A percentile compares a stretch with the other conserved stretches of the same genome.
Evolutionary conservation across 2,113 vertebrate genomes (phyloP).

Genomic region (Leptobrachium leishanense): DNA sequence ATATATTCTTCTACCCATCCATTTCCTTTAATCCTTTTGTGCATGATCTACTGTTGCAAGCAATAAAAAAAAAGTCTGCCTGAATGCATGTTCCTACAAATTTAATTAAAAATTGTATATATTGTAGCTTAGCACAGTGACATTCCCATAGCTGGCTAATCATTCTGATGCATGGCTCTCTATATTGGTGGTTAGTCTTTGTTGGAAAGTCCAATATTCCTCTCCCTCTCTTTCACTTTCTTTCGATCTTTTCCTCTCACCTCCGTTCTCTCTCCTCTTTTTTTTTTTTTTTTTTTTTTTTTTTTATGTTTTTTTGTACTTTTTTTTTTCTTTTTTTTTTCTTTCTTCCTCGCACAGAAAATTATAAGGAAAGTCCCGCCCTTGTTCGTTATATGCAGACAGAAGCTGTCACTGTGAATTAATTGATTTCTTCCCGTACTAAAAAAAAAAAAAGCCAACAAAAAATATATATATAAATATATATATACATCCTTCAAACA

Average conservation of each 20-base stretch:
- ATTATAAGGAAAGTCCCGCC: conserved; percentile 52
- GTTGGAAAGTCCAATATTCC: conserved; percentile 23
- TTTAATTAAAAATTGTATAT: conserved; percentile 26
- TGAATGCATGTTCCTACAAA: conserved; percentile 46
- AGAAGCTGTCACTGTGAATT: conserved; percentile 56
- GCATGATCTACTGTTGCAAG: conserved; percentile 49
- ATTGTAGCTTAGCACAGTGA: conserved; percentile 30
- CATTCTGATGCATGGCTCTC: conserved; percentile 40
- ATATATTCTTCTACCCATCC: neutral
- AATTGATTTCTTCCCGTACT: conserved; percentile 42
- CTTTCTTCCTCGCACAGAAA: conserved; percentile 49
- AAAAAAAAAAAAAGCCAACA: neutral
- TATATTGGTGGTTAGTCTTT: conserved; percentile 29
- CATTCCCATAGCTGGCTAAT: conserved; percentile 44
- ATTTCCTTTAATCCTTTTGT: conserved; percentile 16
- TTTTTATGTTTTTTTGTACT: neutral
- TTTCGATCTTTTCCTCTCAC: conserved; percentile 6
- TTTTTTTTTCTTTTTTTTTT: conserved; percentile 25
- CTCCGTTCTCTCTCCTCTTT: neutral
- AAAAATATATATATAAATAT: no score
- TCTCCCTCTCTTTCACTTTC: conserved; percentile 37
- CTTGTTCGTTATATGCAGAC: conserved; percentile 50
- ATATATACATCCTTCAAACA: conserved; percentile 14
- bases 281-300: no score
- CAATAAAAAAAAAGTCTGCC: conserved; percentile 48